Conservation (phyloP, 2,113 vertebrate genomes). For the Podocnemis expansa region DNA sequence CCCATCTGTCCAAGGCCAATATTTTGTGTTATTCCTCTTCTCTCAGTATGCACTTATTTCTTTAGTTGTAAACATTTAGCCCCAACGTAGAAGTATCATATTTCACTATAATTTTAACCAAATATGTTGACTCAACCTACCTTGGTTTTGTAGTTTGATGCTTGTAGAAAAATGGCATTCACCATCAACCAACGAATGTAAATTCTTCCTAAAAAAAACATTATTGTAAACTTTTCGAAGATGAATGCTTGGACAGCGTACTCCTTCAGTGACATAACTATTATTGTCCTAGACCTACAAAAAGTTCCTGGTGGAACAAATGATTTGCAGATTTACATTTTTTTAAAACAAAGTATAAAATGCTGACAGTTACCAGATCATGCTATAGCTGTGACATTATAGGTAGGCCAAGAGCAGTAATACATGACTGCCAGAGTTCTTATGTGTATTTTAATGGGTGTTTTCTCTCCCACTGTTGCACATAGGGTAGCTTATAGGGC, state of each 20-base stretch:
- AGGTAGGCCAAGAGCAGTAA: neutral
- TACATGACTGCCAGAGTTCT: neutral
- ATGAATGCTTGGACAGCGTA: neutral
- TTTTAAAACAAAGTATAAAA: no score
- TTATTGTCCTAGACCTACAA: no score
- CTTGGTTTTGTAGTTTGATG: neutral
- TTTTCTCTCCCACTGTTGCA: neutral
- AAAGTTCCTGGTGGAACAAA: no score
- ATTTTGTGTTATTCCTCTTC: neutral
- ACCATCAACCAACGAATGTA: neutral
- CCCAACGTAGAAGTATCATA: neutral
- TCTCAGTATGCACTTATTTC: neutral
- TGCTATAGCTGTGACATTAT: no score
- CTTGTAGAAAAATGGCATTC: neutral
- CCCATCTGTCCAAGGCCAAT: neutral
- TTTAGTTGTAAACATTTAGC: neutral
- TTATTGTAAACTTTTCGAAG: neutral
- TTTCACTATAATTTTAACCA: neutral
- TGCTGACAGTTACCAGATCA: no score
- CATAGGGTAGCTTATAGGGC: neutral
- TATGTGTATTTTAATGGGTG: neutral
- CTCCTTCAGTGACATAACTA: neutral
- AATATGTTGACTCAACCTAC: neutral
- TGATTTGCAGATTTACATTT: no score
- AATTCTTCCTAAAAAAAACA: neutral